Base-by-base conservation (phyloP, 2,888 invertebrate genomes). In the Parochlus steinenii region DNA sequence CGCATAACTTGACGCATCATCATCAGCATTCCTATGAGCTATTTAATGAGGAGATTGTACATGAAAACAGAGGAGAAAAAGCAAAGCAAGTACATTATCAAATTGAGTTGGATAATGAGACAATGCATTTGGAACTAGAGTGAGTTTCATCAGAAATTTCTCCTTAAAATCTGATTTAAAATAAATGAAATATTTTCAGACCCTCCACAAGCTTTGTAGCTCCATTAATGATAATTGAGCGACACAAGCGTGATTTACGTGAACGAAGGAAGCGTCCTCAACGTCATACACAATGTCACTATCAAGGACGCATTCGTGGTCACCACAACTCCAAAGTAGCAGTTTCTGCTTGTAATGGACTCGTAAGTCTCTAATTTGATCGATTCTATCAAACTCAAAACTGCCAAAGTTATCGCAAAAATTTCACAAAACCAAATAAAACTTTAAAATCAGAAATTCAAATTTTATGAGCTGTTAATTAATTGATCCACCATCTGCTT, bases 271-370 rank as follows among this genome's bases (percentile, higher is more conserved):
- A 55, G 45, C 65, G 67, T 28, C 54, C 54, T 39, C 52, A 57
- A 17, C 55, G 64, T 32, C 65, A 69, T 40, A 69, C 65, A 24
- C 61, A 65, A 35, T 86, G 86, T 55, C 85, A 85, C 62, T 85
- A 76, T 58, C 74, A 74, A 39, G 87, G 87, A 44, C 61, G 68
- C 45, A 65, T 87, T 40, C 62, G 71, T 36, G 80, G 77, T 29
- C 74, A 80, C 44, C 59, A 67, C 5, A 59, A 62, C 37, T 82
- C 83, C 23, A 68, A 62, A 42, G 77, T 82, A 33, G 82, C 85
- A 12, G 53, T 87, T 38, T 83, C 83, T 10, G 71, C 83, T 12
- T 87, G 86, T 54, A 69, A 78, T 52, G 86, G 86, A 50, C 61
- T 86, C 67, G 86, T 86, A 58, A 77, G 80, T 63, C n/a, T n/a